Evolutionary conservation across 2,888 invertebrate species (phyloP), one percentile per base, ranked within the genome.

Genomic region (Mantis religiosa): DNA sequence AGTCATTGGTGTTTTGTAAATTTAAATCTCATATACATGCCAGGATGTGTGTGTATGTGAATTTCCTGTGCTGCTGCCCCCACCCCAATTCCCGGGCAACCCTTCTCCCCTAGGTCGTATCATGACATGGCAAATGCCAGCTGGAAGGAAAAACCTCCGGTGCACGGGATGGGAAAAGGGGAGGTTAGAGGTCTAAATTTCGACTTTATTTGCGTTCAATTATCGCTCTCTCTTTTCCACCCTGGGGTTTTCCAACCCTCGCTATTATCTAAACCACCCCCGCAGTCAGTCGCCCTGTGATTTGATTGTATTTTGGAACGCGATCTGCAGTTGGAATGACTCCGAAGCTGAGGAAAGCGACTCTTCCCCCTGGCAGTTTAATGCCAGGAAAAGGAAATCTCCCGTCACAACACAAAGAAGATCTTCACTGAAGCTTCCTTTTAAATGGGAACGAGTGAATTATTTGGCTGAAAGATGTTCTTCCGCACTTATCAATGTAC

Each of bases 151-250:
- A 71, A 71, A 71, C 54, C 54, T 71, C 54, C 54, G 54, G 54
- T 25, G 54, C 54, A 71, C 25, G 54, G 54, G 25, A 71, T 71
- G 54, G 54, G 54, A 71, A 71, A 71, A 71, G 54, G 54, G 54
- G 41, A 81, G 86, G 71, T 86, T 86, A 86, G 86, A 86, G 86
- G 86, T 86, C 89, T 87, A 88, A 88, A 86, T 86, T 84, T 89
- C 88, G 89, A 88, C 89, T 88, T 89, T 89, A 89, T 89, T 89
- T 89, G 89, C 89, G 82, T 89, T 89, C 89, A 89, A 89, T 89
- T 89, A 89, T 89, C 89, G 89, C 87, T 87, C 86, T 86, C 86
- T 54, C 15, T 28, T 85, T 54, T 41, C 41, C 85, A 20, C 54
- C 54, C 86, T 71, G 54, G 54, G 54, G 54, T 71, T 71, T 71